Percentiles rank a stretch among this genome's conserved stretches.
These are phyloP conservation scores for Halesus radiatus DNA, from an alignment of 1,140 invertebrate genomes.

Conservation along the genomic window DNA sequence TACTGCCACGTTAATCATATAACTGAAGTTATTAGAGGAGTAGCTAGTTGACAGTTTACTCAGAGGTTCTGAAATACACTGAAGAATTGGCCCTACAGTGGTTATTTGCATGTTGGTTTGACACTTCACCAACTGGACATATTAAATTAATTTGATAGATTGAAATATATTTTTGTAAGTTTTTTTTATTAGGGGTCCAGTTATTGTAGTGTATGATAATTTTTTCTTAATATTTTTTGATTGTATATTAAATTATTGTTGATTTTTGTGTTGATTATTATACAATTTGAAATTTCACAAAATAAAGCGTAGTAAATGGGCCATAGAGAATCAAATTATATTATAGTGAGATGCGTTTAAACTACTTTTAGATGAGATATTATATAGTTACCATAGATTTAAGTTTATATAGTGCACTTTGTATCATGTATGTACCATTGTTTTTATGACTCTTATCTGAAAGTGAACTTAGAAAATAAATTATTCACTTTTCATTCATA, in stretches of 20 bases:
- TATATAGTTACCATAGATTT: conserved; percentile 25
- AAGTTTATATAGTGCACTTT: background rate
- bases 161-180: conserved; percentile 6
- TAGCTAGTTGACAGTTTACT: too few species aligned
- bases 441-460: conserved; percentile 3
- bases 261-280: background rate
- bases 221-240: background rate
- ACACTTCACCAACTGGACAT: background rate
- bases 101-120: too few species aligned
- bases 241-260: conserved; percentile 11
- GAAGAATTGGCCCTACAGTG: too few species aligned
- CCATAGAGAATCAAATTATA: conserved; percentile 25
- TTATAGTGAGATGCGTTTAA: background rate
- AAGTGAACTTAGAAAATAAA: conserved; percentile 12
- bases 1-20: too few species aligned
- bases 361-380: conserved; percentile 16
- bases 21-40: too few species aligned
- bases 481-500: background rate
- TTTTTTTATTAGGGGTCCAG: background rate
- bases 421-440: conserved; percentile 2
- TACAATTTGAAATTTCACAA: too few species aligned
- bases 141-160: background rate
- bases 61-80: too few species aligned
- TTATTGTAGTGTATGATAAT: background rate
- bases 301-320: background rate